Conservation (phyloP, 1,140 invertebrate species). For the Callitettix versicolor region DNA sequence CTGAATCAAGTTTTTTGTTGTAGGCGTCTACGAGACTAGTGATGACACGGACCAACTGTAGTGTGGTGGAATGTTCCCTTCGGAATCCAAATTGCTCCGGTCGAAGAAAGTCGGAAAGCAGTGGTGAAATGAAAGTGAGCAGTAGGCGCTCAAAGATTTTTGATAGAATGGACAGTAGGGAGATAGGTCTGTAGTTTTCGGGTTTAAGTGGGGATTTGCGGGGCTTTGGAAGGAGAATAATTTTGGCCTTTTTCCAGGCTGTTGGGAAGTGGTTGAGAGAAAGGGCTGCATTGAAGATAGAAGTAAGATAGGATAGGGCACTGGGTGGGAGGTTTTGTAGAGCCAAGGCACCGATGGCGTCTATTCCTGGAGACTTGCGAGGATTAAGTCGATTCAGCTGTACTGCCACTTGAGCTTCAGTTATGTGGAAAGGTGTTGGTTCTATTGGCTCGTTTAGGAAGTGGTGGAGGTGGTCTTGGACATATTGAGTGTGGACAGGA, state of each 20-base stretch:
- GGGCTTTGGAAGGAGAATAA: conserved; percentile 29
- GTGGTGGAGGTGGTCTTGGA: background rate
- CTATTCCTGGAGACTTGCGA: background rate
- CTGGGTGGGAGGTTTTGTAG: background rate
- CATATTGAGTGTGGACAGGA: background rate
- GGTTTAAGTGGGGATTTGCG: conserved; percentile 10
- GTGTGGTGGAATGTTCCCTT: conserved; percentile 9
- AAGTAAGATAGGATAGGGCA: conserved; percentile 2
- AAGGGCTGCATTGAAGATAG: conserved; percentile 19
- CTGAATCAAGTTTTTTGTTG: conserved; percentile 25
- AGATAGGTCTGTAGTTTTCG: conserved; percentile 26
- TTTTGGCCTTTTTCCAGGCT: conserved; percentile 28
- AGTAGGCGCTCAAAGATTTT: conserved; percentile 21
- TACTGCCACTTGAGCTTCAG: background rate
- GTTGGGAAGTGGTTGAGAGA: conserved; percentile 18
- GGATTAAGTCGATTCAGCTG: background rate
- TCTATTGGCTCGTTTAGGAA: background rate
- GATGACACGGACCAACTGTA: conserved; percentile 19
- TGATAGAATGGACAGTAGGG: conserved; percentile 24
- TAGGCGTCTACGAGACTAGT: conserved; percentile 21
- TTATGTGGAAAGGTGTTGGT: background rate
- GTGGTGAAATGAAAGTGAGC: conserved; percentile 11
- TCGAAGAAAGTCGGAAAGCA: background rate
- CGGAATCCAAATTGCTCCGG: conserved; percentile 16
- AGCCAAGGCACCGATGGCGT: background rate